Conservation (phyloP, 2,113 vertebrate species). For the Hydropotes inermis region DNA sequence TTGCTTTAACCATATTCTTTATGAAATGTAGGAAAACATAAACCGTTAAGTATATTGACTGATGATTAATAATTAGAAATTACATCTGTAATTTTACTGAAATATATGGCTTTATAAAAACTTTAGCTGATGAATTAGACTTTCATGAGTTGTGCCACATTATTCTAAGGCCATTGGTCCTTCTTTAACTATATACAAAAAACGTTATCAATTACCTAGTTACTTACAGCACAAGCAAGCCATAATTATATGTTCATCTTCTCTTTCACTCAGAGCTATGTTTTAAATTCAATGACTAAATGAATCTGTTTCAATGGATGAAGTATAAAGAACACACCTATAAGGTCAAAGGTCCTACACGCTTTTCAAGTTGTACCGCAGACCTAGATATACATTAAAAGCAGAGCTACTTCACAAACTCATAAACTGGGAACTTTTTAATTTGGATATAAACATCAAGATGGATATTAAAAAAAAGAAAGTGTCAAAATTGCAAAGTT, state of each 20-base stretch:
- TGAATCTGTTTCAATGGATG: slow-evolving; percentile 18
- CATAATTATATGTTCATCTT: not conserved
- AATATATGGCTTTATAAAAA: slow-evolving; percentile 13
- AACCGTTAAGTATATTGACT: not conserved
- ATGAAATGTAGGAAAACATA: not conserved
- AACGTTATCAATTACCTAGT: not conserved
- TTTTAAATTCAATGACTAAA: slow-evolving; percentile 32
- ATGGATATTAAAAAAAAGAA: not conserved
- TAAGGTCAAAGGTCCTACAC: not conserved
- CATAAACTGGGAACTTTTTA: not conserved
- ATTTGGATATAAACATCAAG: not conserved
- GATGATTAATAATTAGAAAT: slow-evolving; percentile 30
- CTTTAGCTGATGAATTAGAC: not conserved
- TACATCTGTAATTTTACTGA: not conserved
- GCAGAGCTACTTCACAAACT: slow-evolving; percentile 6
- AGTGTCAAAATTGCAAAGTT: not conserved
- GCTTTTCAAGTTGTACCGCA: not conserved
- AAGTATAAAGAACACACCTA: slow-evolving; percentile 36
- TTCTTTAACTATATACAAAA: not conserved
- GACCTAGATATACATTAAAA: not conserved
- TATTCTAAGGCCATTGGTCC: slow-evolving; percentile 5
- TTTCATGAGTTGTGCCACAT: not conserved
- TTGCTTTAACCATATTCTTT: not conserved
- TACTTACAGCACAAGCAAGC: not conserved
- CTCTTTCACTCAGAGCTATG: not conserved